Conservation (phyloP, 2,797 vertebrate species). For the Etheostoma perlongum region DNA sequence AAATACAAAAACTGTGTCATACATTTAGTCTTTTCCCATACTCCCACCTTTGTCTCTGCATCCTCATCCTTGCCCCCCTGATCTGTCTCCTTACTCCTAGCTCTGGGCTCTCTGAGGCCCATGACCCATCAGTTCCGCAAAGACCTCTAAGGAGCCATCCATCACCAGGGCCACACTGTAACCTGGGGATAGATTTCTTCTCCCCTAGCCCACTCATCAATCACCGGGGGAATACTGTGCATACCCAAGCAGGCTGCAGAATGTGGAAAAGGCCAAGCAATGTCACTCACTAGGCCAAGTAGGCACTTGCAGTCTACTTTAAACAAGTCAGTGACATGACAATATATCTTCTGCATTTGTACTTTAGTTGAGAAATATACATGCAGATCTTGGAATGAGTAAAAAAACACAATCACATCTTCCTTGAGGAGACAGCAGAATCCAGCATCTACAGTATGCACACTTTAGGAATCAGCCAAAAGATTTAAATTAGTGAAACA, state of each 20-base stretch:
- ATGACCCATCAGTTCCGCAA: slow-evolving; percentile 81
- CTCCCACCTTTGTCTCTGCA: slow-evolving; percentile 22
- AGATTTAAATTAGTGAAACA: background rate
- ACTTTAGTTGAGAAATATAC: slow-evolving; percentile 10
- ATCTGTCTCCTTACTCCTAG: slow-evolving; percentile 53
- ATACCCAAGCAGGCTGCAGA: slow-evolving; percentile 82
- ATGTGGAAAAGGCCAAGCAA: slow-evolving; percentile 73
- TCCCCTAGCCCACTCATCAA: slow-evolving; percentile 82
- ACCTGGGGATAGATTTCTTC: slow-evolving; percentile 85
- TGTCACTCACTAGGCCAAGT: slow-evolving; percentile 69
- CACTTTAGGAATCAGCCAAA: background rate
- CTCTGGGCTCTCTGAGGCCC: slow-evolving; percentile 63
- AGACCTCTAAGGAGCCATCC: slow-evolving; percentile 80
- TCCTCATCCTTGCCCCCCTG: slow-evolving; percentile 34
- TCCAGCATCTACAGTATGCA: background rate
- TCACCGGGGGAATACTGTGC: slow-evolving; percentile 77
- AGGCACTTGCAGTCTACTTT: slow-evolving; percentile 36
- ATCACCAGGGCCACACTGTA: slow-evolving; percentile 77
- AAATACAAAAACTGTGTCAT: slow-evolving; percentile 4
- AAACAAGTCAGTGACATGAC: slow-evolving; percentile 28
- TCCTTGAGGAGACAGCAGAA: background rate
- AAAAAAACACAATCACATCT: background rate
- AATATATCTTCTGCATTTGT: background rate
- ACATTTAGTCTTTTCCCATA: slow-evolving; percentile 28
- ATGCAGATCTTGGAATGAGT: background rate